A percentile compares a stretch with the other conserved stretches of the same genome.
phyloP scores from a whole-genome alignment of 2,888 invertebrate genomes.

The Camponotus fellah region DNA sequence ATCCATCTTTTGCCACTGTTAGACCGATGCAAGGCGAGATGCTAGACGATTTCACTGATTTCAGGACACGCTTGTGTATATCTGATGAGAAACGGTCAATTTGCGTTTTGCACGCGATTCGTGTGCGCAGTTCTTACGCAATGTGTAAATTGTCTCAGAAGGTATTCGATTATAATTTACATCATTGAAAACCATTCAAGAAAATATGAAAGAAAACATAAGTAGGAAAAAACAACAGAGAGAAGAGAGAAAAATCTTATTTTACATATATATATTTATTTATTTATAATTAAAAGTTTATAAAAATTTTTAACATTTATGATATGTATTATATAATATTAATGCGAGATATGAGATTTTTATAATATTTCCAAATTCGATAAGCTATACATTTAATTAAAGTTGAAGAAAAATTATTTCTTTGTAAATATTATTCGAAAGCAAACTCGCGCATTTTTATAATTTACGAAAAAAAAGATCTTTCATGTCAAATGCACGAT shows the following conservation, averaged over 20 bases:
- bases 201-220: background rate
- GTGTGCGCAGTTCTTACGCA: background rate
- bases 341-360: background rate
- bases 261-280: background rate
- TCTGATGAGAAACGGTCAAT: slow-evolving; percentile 18
- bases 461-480: background rate
- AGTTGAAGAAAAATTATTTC: background rate
- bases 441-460: background rate
- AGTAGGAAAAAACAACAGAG: background rate
- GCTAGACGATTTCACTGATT: slow-evolving; percentile 41
- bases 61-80: background rate
- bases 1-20: background rate
- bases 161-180: background rate
- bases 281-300: background rate
- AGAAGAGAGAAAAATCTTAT: background rate
- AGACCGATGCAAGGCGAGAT: slow-evolving; percentile 26
- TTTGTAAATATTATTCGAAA: background rate
- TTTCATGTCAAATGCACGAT: background rate
- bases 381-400: background rate
- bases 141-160: slow-evolving; percentile 1
- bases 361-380: background rate
- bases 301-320: background rate
- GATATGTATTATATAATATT: background rate
- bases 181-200: background rate
- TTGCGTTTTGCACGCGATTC: slow-evolving; percentile 37